A percentile compares a stretch with the other conserved stretches of the same genome.
phyloP scores from a whole-genome alignment of 2,888 invertebrate genomes.

The Mechanitis messenoides region DNA sequence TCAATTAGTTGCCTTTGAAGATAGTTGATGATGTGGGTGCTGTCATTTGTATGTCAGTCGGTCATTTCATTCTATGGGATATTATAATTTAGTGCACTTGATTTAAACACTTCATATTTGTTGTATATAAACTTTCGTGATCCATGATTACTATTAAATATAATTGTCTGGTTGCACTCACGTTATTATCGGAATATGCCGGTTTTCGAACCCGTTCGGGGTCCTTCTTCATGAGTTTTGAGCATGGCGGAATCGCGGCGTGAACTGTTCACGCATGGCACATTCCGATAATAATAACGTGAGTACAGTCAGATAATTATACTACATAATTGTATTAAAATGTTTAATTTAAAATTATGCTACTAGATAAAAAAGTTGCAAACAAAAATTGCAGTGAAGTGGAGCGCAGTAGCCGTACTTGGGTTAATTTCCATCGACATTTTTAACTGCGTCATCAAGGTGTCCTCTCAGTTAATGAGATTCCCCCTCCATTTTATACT shows the following conservation, averaged over 20 bases:
- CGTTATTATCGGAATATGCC: no score
- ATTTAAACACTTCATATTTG: not conserved
- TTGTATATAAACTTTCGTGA: no score
- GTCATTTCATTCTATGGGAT: constrained; percentile 9
- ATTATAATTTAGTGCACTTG: constrained; percentile 8
- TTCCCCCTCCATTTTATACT: constrained; percentile 62
- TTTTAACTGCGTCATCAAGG: constrained; percentile 39
- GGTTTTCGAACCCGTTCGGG: no score
- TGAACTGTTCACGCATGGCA: no score
- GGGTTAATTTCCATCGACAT: constrained; percentile 21
- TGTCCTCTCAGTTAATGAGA: constrained; percentile 53
- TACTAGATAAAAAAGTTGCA: constrained; percentile 1
- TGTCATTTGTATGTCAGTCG: constrained; percentile 24
- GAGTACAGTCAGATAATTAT: no score
- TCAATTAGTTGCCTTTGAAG: constrained; percentile 38
- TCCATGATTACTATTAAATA: no score
- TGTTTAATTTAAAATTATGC: not conserved
- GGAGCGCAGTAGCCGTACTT: constrained; percentile 23
- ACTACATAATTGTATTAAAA: no score
- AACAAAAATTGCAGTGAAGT: constrained; percentile 23
- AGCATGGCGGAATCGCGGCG: no score
- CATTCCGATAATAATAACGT: no score
- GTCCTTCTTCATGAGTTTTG: no score
- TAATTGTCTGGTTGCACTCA: no score
- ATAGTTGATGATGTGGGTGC: constrained; percentile 36